Evolutionary conservation across 2,888 invertebrate species (phyloP).

Genomic region (Panzeria rudis): DNA sequence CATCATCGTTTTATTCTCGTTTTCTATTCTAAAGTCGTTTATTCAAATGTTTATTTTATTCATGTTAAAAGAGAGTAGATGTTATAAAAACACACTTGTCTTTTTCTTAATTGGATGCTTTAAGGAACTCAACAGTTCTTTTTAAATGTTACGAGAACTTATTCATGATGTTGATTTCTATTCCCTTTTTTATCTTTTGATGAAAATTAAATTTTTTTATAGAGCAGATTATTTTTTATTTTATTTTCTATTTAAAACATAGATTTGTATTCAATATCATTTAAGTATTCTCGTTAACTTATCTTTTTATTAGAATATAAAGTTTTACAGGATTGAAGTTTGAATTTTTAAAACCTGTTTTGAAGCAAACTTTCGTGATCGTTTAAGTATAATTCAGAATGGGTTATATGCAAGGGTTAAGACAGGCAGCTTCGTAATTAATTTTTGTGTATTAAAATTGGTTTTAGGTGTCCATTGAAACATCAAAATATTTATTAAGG

Average conservation of each 20-base stretch:
- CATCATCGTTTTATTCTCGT: background rate
- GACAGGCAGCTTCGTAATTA: too few relatives aligned
- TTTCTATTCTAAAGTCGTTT: background rate
- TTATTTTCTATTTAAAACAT: background rate
- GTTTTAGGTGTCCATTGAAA: too few relatives aligned
- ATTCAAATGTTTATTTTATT: constrained; percentile 21
- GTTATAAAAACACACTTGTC: background rate
- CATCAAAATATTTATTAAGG: too few relatives aligned
- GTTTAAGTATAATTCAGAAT: too few relatives aligned
- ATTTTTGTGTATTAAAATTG: too few relatives aligned
- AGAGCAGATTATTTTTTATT: background rate
- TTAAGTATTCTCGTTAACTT: background rate
- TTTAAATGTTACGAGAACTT: constrained; percentile 3
- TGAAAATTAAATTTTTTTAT: background rate
- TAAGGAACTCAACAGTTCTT: background rate
- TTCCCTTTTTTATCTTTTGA: background rate
- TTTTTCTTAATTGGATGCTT: constrained; percentile 29
- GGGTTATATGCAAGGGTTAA: too few relatives aligned
- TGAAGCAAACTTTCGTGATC: too few relatives aligned
- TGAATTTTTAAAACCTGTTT: background rate
- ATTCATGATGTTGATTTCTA: constrained; percentile 23
- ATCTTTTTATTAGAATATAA: background rate
- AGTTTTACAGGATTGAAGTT: background rate
- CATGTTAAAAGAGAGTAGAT: background rate
- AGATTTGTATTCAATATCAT: background rate